Base-by-base conservation (phyloP, 1,140 invertebrate genomes). In the Aradophagus sp. region DNA sequence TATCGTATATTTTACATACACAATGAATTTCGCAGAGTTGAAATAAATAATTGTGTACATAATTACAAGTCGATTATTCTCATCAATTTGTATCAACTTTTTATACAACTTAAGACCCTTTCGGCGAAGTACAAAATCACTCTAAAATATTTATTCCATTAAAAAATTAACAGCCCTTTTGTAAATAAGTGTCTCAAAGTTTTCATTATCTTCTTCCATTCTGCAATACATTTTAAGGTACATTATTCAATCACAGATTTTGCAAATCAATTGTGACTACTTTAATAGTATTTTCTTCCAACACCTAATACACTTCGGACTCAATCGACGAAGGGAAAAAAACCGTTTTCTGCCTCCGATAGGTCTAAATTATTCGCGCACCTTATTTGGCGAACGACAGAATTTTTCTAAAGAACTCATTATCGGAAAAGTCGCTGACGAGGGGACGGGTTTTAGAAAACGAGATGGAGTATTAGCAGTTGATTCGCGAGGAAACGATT, bases 341-440 rank as follows among this genome's bases (percentile, higher is more conserved):
- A 79, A 78, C 74, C 77, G 74, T 79, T 79, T 79, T 75, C 8
- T 23, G 4, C 8, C 20, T 69, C 69, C 61, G 70, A 39, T 67
- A 59, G 38, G 53, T 56, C 53, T 47, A 61, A 78, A 76, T 77
- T 73, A 74, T 74, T 75, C 78, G 48, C 66, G 36, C 38, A 59
- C 50, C 61, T 72, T 73, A 72, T 67, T 38, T 47, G 41, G 34
- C 13, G 39, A 61, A 44, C 62, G 68, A 80, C 74, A 71, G 76
- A 75, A 78, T 78, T 70, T 74, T 74, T 71, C 55, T 66, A 74
- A 74, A 67, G 66, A 71, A 65, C 67, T 74, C 72, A 74, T 74
- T 74, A 74, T 74, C 56, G 72, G 61, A 42, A 67, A 74, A 70
- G 55, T 62, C 27, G 35, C n/a, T n/a, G 0, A 35, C 6, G 48